A percentile compares a stretch with the other conserved stretches of the same genome.
These are phyloP conservation scores for Cygnus olor DNA, from an alignment of 2,797 vertebrate genomes.

Conservation along the genomic window DNA sequence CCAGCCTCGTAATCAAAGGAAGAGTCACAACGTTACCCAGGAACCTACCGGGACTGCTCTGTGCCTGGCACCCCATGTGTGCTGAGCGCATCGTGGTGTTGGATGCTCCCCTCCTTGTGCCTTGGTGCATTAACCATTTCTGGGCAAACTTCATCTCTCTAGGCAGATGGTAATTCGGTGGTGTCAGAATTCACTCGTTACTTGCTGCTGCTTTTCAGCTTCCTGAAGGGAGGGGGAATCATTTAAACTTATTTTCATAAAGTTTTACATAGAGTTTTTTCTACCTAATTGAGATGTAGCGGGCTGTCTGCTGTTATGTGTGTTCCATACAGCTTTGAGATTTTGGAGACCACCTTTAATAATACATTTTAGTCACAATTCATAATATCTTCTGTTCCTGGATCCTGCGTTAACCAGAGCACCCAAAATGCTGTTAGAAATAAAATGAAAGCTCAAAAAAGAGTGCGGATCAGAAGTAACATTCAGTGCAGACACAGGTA, in stretches of 20 bases:
- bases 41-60: neutral
- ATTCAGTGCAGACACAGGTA: neutral
- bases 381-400: neutral
- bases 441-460: neutral
- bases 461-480: neutral
- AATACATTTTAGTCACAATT: neutral
- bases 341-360: neutral
- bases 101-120: constrained; percentile 16
- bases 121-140: neutral
- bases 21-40: accelerated
- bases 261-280: neutral
- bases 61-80: neutral
- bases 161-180: constrained; percentile 43
- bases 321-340: neutral
- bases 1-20: neutral
- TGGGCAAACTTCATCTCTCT: constrained; percentile 25
- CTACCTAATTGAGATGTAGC: neutral
- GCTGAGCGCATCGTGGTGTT: neutral
- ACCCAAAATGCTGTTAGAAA: neutral
- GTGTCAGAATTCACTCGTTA: neutral
- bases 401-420: neutral
- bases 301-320: neutral
- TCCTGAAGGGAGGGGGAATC: neutral
- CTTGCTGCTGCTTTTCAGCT: neutral
- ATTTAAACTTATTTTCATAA: neutral